Evolutionary conservation across 2,113 vertebrate genomes (phyloP).

Genomic region (Prinia subflava): DNA sequence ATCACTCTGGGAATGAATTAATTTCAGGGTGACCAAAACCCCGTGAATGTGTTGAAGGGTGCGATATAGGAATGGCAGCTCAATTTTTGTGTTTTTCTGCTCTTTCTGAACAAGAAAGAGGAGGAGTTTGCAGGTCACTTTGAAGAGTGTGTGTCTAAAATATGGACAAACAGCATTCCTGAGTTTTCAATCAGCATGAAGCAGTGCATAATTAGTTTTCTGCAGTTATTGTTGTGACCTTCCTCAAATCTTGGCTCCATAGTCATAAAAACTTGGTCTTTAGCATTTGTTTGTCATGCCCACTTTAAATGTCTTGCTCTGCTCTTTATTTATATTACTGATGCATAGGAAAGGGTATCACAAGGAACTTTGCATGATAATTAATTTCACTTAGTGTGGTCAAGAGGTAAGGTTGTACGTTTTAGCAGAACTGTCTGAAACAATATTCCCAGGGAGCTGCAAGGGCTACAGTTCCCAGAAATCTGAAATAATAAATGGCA

Average conservation of each 20-base stretch:
- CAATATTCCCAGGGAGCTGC: not conserved
- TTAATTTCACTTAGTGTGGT: not conserved
- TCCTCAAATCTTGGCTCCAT: not conserved
- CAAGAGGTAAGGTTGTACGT: not conserved
- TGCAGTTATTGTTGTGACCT: not conserved
- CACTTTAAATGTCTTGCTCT: not conserved
- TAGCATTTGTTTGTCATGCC: not conserved
- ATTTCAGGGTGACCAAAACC: not conserved
- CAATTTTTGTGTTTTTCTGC: not conserved
- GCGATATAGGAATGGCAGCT: not conserved
- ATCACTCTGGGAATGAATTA: not conserved
- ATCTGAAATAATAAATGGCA: not conserved
- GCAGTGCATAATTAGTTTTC: not conserved
- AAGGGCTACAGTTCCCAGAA: not conserved
- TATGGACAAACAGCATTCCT: not conserved
- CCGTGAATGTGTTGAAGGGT: not conserved
- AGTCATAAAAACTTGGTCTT: not conserved
- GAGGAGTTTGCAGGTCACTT: not conserved
- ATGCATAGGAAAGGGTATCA: not conserved
- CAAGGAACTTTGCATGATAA: not conserved
- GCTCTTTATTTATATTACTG: not conserved
- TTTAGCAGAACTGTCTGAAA: not conserved
- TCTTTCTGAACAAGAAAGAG: not conserved
- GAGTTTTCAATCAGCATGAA: not conserved
- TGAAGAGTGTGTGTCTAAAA: not conserved